These are phyloP conservation scores for Dendrolimus kikuchii DNA, from an alignment of 1,140 invertebrate species.

Conservation along the genomic window DNA sequence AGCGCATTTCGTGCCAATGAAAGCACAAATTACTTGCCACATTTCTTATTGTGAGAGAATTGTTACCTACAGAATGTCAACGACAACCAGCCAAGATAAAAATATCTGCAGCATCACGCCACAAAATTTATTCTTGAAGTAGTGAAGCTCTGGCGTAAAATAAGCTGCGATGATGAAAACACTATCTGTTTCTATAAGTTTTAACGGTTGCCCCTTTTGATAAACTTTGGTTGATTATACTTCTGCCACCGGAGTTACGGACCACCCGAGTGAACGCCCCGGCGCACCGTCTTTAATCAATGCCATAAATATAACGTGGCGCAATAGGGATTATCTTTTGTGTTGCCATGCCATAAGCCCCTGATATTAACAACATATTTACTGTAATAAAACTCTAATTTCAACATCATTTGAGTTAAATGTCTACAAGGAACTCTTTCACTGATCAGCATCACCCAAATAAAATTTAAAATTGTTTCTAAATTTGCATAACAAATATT, in stretches of 20 bases:
- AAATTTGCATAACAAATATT: background rate
- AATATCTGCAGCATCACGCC: constrained; percentile 26
- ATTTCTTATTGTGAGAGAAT: constrained; percentile 27
- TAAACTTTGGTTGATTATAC: constrained; percentile 44
- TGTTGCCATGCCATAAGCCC: constrained; percentile 31
- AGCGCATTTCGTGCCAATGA: constrained; percentile 24
- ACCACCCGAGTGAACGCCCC: constrained; percentile 42
- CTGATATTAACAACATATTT: constrained; percentile 44
- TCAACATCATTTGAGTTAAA: constrained; percentile 8
- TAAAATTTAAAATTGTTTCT: constrained; percentile 14
- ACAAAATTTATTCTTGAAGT: constrained; percentile 24
- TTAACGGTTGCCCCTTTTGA: constrained; percentile 46
- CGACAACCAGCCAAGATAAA: constrained; percentile 35
- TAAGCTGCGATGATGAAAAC: constrained; percentile 26
- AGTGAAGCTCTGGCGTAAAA: constrained; percentile 16
- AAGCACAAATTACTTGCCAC: constrained; percentile 33
- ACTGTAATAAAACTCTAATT: constrained; percentile 15
- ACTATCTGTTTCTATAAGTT: constrained; percentile 33
- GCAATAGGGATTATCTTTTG: constrained; percentile 52
- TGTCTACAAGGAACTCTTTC: too few species aligned
- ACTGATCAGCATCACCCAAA: too few species aligned
- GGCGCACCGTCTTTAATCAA: constrained; percentile 26
- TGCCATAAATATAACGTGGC: constrained; percentile 58
- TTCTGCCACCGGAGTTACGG: constrained; percentile 34
- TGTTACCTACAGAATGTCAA: constrained; percentile 27